Evolutionary conservation across 2,113 vertebrate species (phyloP), one percentile per base, ranked within the genome.

Genomic region (Melanocharis versteri): DNA sequence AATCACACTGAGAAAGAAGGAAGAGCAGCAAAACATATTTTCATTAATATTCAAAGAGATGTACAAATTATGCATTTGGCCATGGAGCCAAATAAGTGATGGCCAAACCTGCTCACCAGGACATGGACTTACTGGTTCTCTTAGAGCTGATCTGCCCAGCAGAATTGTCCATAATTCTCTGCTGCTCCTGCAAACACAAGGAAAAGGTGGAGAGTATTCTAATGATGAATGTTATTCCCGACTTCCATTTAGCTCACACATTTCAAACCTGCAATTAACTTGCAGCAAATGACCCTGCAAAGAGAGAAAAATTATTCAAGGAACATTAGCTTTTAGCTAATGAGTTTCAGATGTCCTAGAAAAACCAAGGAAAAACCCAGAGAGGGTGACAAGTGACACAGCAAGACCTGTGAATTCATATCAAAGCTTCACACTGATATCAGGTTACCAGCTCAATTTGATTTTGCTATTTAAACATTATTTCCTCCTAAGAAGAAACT

Each of bases 151-250:
- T 94, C 99, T 98, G 82, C 99, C 99, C 80, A 99, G 95, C 35
- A 99, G 96, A 96, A 99, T 99, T 62, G 99, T 99, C 99, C 99
- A 99, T 75, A 99, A 95, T 94, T 99, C 99, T 94, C 99, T 98
- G 96, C 99, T 99, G 97, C 99, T 99, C 96, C 99, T 99, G 62
- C 28, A 83, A 90, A 84, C n/a, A 83, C 37, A 97, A 31, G 58
- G 77, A 44, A 83, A 87, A 87, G 26, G 15, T 54, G 31, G 6
- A 62, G 17, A 83, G 20, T 6, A 31, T 83, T 90, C 91, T 69
- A 83, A 44, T 22, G 27, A 68, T 7, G 6, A 75, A 45, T 5
- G 3, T 26, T 53, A 47, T n/a, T 45, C 17, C 64, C 56, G 50
- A 30, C 22, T 87, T 76, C 54, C 68, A 26, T 54, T 86, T n/a